Base-by-base conservation (phyloP, 2,888 invertebrate genomes). In the Leptopterna dolabrata region DNA sequence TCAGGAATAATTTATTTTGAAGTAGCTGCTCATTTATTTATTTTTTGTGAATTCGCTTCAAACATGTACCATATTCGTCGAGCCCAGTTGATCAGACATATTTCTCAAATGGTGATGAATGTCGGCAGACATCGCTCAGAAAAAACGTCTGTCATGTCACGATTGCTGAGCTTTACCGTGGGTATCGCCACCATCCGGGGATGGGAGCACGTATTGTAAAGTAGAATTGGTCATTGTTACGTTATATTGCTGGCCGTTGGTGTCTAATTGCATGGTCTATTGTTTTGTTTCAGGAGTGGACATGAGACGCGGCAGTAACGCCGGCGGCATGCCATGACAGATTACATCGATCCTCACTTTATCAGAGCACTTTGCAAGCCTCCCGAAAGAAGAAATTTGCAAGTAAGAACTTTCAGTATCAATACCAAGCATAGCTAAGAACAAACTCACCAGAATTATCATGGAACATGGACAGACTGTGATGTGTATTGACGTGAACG, bases 301-400 rank as follows among this genome's bases (percentile, higher is more conserved):
- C 87, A 88, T 88, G 88, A 86, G 78, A 88, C 51, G 63, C 81
- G 87, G 86, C 76, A 73, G 76, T 63, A 55, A 63, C 51, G 80
- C 47, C 84, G 87, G 86, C 89, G 88, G 78, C 55, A 88, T 89
- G 89, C 85, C 88, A 93, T 93, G 93, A 93, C 92, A 91, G 93
- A 93, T 91, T 93, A 92, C 90, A 92, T 93, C 91, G 93, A 93
- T 91, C 92, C 92, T 87, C 92, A 93, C 90, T 93, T 93, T 90
- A 92, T 93, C 89, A 92, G 93, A 90, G 93, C 93, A 90, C 92
- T 93, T 88, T 92, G 93, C 91, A 93, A 92, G 90, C 93, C 93
- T 90, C 93, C 93, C 81, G 93, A 93, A 90, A 91, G 93, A 90
- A 91, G 93, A 87, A 93, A 93, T 89, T 91, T 93, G 89, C 93